Evolutionary conservation across 2,113 vertebrate species (phyloP), one percentile per base, ranked within the genome.

Genomic region (Motacilla alba): DNA sequence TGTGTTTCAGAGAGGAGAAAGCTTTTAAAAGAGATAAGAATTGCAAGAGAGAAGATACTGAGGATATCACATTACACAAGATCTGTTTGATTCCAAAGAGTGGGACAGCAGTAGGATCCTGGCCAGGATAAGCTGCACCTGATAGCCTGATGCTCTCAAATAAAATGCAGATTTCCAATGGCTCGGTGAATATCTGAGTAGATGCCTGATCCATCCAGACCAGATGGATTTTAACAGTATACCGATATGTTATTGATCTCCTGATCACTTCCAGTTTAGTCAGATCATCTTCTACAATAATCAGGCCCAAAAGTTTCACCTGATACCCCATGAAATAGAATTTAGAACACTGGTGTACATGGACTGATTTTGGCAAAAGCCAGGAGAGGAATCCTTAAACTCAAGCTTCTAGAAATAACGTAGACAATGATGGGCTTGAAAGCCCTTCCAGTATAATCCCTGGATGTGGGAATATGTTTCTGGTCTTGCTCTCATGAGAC

Each of bases 161-260:
- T 27, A 18, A 81, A 75, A 77, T n/a, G 4, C 47, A 92, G 39
- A 46, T 81, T 93, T 70, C 28, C 21, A 60, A 9, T 72, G 33
- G 35, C 33, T 50, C n/a, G 19, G 15, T 46, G 59, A 70, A 55
- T 8, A 63, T 77, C 31, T 73, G 35, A 75, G 46, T 3, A 72
- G 49, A 43, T 30, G 18, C 14, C 47, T 70, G 30, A 68, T 14
- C 8, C 53, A 22, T 24, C 8, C 49, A 87, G n/a, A 64, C 16
- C 19, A 84, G 33, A 89, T 35, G 72, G 5, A 17, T 89, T 87
- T 87, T 56, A 87, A 47, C 6, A 44, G 43, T 18, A 2, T 53
- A 24, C 41, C 1, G 2, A n/a, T 41, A 82, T 0, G 0, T 50
- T 52, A 60, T 10, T 52, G 55, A 74, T 44, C 21, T 73, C 33